phyloP scores from a whole-genome alignment of 2,113 vertebrate species.

The Porphyrio hochstetteri region DNA sequence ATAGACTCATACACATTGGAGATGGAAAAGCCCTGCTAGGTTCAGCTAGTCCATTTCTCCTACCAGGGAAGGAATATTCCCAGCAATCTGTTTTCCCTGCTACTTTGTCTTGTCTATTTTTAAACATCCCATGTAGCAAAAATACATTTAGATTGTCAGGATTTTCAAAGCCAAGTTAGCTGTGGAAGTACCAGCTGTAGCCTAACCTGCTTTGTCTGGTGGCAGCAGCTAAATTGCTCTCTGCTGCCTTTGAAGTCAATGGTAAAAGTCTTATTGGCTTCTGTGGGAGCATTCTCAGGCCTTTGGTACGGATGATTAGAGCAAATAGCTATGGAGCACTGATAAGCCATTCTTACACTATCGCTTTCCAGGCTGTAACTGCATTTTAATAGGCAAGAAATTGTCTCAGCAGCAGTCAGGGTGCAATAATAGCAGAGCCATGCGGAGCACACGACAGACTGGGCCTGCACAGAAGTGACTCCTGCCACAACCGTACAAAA shows the following conservation, averaged over 20 bases:
- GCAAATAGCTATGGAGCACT: constrained; percentile 55
- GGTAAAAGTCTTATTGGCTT: constrained; percentile 68
- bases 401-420: constrained; percentile 65
- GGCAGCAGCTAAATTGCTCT: constrained; percentile 63
- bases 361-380: constrained; percentile 35
- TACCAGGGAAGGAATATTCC: constrained; percentile 35
- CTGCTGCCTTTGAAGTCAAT: constrained; percentile 64
- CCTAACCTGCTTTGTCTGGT: constrained; percentile 68
- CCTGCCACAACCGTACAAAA: neutral
- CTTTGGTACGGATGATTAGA: constrained; percentile 52
- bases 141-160: constrained; percentile 53
- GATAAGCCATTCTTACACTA: constrained; percentile 55
- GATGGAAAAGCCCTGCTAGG: constrained; percentile 55
- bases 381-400: constrained; percentile 72
- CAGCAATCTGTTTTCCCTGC: constrained; percentile 46
- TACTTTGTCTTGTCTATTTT: constrained; percentile 65
- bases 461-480: constrained; percentile 2
- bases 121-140: constrained; percentile 49
- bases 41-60: constrained; percentile 62
- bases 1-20: constrained; percentile 9
- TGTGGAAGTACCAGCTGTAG: constrained; percentile 61
- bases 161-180: constrained; percentile 63
- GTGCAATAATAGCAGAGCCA: constrained; percentile 57
- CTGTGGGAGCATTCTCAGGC: constrained; percentile 58
- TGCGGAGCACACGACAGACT: neutral